Evolutionary conservation across 2,797 vertebrate genomes (phyloP), one percentile per base, ranked within the genome.

Genomic region (Rhadinocentrus ornatus): DNA sequence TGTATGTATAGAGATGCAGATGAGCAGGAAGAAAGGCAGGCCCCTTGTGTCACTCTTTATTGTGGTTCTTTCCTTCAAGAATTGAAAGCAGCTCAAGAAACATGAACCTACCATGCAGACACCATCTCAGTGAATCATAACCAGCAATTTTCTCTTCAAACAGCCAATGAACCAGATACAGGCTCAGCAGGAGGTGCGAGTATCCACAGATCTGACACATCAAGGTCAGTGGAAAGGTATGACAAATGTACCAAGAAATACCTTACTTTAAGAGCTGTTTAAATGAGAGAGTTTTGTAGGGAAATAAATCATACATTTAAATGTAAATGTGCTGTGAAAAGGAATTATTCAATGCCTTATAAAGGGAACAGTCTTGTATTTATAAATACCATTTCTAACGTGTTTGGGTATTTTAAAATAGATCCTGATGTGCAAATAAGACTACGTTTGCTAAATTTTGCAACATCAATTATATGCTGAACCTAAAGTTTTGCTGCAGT

Each of bases 111-210:
- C 11, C 65, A 46, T 1, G 4, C 55, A 22, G 20, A 72, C 75
- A 52, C 56, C 29, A 24, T 66, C 75, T 77, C 24, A 1, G 57
- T 84, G 70, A 87, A 83, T 88, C 81, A 82, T 73, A 84, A 85
- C 79, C 61, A 54, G 67, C 73, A 75, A 85, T 86, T 86, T 80
- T 78, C 80, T 74, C 69, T 56, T 68, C 46, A 86, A 89, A 80
- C 69, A 82, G 73, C 61, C 72, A 56, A 52, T 13, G 66, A 63
- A 66, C 32, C 65, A 54, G 61, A 79, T 81, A 68, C 68, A 54
- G 66, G 68, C 62, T 72, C 54, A 44, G 75, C 16, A 46, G 80
- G 86, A 79, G 66, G 66, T n/a, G 5, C n/a, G 63, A 24, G 66
- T 73, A 71, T 80, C 74, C 34, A 39, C 70, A 29, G 34, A 77